Evolutionary conservation across 2,113 vertebrate genomes (phyloP).

Genomic region (Callipepla squamata): DNA sequence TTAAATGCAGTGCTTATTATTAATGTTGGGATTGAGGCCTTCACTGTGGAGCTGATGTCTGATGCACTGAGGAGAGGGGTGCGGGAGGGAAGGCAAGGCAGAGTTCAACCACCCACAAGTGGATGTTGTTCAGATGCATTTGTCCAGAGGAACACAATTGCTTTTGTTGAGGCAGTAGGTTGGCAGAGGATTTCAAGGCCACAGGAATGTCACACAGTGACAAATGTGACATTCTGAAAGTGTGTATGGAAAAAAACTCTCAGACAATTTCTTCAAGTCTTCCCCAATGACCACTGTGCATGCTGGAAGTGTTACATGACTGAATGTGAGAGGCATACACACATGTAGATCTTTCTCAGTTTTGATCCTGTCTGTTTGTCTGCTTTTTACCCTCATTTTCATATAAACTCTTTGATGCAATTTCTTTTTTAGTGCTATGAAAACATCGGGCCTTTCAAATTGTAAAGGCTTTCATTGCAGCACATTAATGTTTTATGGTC

Average conservation of each 20-base stretch:
- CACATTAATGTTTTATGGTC: not conserved
- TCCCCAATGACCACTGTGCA: not conserved
- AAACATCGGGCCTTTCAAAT: not conserved
- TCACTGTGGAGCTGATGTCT: not conserved
- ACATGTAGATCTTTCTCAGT: accelerated
- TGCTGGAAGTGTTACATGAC: accelerated
- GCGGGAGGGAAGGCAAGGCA: not conserved
- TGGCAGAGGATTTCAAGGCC: not conserved
- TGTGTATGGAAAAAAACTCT: not conserved
- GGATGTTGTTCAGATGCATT: accelerated
- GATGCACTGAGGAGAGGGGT: not conserved
- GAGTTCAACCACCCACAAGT: accelerated
- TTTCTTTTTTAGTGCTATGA: not conserved
- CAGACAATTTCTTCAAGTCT: not conserved
- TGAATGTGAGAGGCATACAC: not conserved
- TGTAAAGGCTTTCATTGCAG: not conserved
- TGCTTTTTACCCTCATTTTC: not conserved
- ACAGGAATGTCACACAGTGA: accelerated
- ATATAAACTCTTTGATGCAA: not conserved
- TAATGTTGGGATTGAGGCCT: not conserved
- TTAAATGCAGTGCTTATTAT: not conserved
- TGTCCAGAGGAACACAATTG: accelerated
- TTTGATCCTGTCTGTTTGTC: not conserved
- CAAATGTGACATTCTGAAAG: not conserved
- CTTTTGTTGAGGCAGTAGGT: accelerated